A percentile compares a stretch with the other conserved stretches of the same genome.
These are phyloP conservation scores for Ranitomeya variabilis DNA, from an alignment of 2,113 vertebrate species.

Conservation along the genomic window DNA sequence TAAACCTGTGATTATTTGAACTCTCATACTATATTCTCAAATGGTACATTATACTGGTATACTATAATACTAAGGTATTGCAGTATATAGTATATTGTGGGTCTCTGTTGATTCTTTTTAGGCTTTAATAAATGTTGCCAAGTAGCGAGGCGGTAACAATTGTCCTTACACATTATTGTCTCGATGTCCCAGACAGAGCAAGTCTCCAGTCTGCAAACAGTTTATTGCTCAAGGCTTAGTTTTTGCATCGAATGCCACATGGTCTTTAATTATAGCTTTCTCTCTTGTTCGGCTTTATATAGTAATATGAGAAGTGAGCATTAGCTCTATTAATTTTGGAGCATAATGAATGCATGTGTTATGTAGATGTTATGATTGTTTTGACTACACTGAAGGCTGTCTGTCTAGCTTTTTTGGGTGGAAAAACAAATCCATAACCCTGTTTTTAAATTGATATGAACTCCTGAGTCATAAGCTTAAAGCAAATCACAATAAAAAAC, in stretches of 20 bases:
- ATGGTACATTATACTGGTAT: too few relatives aligned
- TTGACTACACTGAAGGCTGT: not conserved
- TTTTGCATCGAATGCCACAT: not conserved
- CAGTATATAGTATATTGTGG: too few relatives aligned
- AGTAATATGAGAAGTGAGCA: not conserved
- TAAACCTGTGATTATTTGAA: too few relatives aligned
- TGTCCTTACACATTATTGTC: not conserved
- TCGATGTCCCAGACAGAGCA: not conserved
- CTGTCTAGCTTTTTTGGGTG: not conserved
- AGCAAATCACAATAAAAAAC: not conserved
- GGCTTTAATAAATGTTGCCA: not conserved
- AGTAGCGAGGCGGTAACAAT: not conserved
- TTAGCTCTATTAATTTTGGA: not conserved
- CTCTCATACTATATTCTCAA: too few relatives aligned
- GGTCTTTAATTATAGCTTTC: not conserved
- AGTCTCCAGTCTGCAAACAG: not conserved
- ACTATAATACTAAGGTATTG: too few relatives aligned
- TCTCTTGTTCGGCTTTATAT: not conserved
- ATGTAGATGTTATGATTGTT: not conserved
- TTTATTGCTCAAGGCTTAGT: not conserved
- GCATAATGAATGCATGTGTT: not conserved
- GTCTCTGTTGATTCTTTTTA: not conserved
- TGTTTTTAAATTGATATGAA: not conserved
- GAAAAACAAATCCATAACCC: conserved; percentile 9
- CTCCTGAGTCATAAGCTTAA: not conserved